Evolutionary conservation across 2,797 vertebrate species (phyloP).

Genomic region (Melanotaenia parkinsoni): DNA sequence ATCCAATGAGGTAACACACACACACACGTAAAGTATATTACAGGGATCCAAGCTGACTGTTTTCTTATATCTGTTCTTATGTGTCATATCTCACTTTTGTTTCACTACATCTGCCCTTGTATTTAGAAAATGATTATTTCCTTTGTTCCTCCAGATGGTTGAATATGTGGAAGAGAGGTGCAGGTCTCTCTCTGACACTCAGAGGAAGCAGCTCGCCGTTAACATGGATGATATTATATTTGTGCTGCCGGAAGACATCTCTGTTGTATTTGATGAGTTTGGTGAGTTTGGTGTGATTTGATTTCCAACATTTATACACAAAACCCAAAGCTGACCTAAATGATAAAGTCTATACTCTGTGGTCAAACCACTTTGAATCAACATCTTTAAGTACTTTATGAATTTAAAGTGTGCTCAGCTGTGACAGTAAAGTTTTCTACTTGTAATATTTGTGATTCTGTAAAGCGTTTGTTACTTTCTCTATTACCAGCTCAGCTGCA

Average conservation of each 20-base stretch:
- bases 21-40: too few relatives aligned
- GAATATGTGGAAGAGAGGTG: constrained; percentile 62
- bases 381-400: not conserved
- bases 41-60: too few relatives aligned
- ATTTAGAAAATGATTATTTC: not conserved
- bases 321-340: too few relatives aligned
- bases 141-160: constrained; percentile 53
- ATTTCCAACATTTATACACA: too few relatives aligned
- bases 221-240: constrained; percentile 68
- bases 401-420: too few relatives aligned
- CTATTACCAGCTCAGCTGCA: too few relatives aligned
- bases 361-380: not conserved
- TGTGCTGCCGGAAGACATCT: constrained; percentile 69
- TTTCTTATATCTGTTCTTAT: too few relatives aligned
- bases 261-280: constrained; percentile 52
- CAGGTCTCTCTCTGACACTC: constrained; percentile 35
- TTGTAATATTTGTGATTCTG: not conserved
- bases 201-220: constrained; percentile 57
- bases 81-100: too few relatives aligned
- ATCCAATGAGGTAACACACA: constrained; percentile 65
- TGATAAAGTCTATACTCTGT: too few relatives aligned
- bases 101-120: not conserved
- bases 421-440: not conserved
- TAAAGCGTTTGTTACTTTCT: not conserved
- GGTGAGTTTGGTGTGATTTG: not conserved